Percentiles rank a stretch among this genome's conserved stretches.
Evolutionary conservation across 2,797 vertebrate genomes (phyloP).

Genomic region (Gymnothorax javanicus): DNA sequence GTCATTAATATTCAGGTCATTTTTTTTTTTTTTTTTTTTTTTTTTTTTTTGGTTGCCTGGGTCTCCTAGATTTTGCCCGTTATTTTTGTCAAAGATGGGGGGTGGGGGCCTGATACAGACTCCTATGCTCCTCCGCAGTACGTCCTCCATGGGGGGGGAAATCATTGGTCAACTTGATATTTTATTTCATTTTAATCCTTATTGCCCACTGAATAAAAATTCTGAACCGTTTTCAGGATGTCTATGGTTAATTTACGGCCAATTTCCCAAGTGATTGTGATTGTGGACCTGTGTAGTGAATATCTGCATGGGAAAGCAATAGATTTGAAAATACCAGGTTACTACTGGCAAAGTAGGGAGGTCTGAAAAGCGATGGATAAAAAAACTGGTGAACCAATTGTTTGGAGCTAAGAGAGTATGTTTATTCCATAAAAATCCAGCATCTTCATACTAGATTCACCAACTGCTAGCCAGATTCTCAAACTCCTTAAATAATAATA

Average conservation of each 20-base stretch:
- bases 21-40: slow-evolving; percentile 29
- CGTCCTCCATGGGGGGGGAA: slow-evolving; percentile 44
- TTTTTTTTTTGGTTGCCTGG: slow-evolving; percentile 32
- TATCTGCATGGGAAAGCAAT: background rate
- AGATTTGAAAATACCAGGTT: background rate
- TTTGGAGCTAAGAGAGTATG: too few species aligned
- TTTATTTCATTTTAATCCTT: slow-evolving; percentile 79
- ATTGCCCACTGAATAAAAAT: slow-evolving; percentile 86
- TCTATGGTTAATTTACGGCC: slow-evolving; percentile 19
- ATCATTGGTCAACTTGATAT: slow-evolving; percentile 73
- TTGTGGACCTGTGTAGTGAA: background rate
- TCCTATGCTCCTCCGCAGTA: slow-evolving; percentile 33
- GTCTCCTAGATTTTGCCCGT: slow-evolving; percentile 29
- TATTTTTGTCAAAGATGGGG: slow-evolving; percentile 6
- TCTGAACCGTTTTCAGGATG: slow-evolving; percentile 75
- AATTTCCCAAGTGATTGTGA: background rate
- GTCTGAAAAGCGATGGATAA: background rate
- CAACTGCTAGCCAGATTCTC: background rate
- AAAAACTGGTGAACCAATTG: too few species aligned
- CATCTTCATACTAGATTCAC: background rate
- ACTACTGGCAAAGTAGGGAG: background rate
- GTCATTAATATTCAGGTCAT: slow-evolving; percentile 40
- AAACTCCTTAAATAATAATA: background rate
- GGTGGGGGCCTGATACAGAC: slow-evolving; percentile 38
- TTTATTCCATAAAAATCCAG: background rate